A percentile compares a stretch with the other conserved stretches of the same genome.
These are phyloP conservation scores for Hydrolagus colliei DNA, from an alignment of 2,797 vertebrate genomes.

Conservation along the genomic window DNA sequence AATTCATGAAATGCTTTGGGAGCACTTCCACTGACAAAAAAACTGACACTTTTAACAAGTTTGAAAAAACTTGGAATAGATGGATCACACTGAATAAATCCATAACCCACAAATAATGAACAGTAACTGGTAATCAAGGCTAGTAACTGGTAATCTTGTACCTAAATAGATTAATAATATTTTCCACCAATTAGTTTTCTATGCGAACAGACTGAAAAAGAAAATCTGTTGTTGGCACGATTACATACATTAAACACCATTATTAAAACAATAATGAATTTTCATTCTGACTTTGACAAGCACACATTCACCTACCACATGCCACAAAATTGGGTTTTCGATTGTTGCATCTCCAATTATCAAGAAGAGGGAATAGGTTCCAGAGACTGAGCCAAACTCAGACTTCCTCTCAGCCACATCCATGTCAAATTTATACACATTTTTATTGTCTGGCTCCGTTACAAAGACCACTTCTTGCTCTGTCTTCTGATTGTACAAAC, in stretches of 20 bases:
- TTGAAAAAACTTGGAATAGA: neutral
- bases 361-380: conserved; percentile 86
- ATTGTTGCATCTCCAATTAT: conserved; percentile 93
- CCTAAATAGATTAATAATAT: neutral
- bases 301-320: conserved; percentile 70
- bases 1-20: neutral
- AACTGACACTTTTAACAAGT: neutral
- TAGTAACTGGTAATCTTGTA: too few relatives aligned
- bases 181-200: neutral
- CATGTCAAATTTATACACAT: conserved; percentile 91
- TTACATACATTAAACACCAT: neutral
- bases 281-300: neutral
- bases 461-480: conserved; percentile 97
- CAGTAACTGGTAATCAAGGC: too few relatives aligned
- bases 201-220: too few relatives aligned
- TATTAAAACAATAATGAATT: neutral
- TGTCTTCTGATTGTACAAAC: conserved; percentile 91
- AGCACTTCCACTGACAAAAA: neutral
- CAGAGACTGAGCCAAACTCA: conserved; percentile 91
- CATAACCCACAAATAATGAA: neutral
- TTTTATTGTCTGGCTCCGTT: conserved; percentile 90
- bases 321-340: conserved; percentile 95
- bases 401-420: conserved; percentile 86
- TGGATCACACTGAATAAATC: neutral
- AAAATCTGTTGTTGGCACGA: neutral